These are phyloP conservation scores for Ianthella basta DNA, from an alignment of 37 sponge, comb jelly and placozoan genomes.

Conservation along the genomic window DNA sequence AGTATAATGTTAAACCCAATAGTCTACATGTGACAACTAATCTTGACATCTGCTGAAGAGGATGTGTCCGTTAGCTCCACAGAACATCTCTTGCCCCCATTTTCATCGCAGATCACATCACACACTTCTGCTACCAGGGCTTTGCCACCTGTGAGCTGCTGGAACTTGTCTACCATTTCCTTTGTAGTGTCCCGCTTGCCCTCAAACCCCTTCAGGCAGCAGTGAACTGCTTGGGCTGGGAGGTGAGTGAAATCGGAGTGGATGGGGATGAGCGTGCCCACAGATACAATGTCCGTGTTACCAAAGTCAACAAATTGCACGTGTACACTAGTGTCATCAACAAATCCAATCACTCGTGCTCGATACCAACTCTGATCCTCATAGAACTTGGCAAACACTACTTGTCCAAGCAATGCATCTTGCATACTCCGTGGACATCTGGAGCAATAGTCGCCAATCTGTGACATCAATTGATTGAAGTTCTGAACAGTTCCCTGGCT, in stretches of 20 bases:
- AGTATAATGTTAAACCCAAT: too few relatives aligned
- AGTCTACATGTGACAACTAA: not conserved
- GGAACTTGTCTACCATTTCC: not conserved
- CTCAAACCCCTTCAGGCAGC: conserved; percentile 45
- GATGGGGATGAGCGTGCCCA: not conserved
- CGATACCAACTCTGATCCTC: conserved; percentile 70
- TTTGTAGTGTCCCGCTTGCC: not conserved
- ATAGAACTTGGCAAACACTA: conserved; percentile 52
- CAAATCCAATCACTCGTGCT: conserved; percentile 23
- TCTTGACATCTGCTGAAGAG: conserved; percentile 29
- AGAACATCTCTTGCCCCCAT: not conserved
- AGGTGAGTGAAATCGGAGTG: conserved; percentile 13
- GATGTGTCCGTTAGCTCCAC: conserved; percentile 52
- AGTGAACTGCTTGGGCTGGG: conserved; percentile 46
- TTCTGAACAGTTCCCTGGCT: not conserved
- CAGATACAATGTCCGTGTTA: conserved; percentile 49
- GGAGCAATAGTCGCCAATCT: not conserved
- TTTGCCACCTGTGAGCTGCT: not conserved
- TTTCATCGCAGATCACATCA: not conserved
- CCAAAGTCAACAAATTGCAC: conserved; percentile 75
- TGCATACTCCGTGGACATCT: not conserved
- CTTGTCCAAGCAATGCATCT: not conserved
- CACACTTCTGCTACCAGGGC: not conserved
- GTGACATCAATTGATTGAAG: not conserved
- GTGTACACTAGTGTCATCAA: not conserved